phyloP scores from a whole-genome alignment of 2,113 vertebrate species.

The Daboia siamensis region DNA sequence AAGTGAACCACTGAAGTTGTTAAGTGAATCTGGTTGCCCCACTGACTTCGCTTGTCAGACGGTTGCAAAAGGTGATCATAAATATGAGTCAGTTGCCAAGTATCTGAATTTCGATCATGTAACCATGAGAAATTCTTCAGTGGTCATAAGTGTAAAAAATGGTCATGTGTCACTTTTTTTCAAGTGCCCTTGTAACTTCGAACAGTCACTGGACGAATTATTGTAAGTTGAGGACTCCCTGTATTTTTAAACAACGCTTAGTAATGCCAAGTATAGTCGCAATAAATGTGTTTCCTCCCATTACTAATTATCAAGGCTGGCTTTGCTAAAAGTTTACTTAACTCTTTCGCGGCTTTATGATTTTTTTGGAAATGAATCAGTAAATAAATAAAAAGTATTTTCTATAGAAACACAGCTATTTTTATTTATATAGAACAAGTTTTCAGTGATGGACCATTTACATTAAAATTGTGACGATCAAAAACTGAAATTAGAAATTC shows the following conservation, averaged over 20 bases:
- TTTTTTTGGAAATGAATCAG: background rate
- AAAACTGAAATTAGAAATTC: slow-evolving; percentile 61
- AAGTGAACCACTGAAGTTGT: background rate
- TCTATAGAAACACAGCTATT: slow-evolving; percentile 35
- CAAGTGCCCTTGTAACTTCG: background rate
- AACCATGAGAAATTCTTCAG: background rate
- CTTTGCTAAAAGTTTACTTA: background rate
- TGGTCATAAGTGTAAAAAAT: background rate
- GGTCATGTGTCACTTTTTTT: background rate
- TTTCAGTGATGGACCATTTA: slow-evolving; percentile 50
- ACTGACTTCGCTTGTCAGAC: background rate
- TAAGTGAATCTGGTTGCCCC: background rate
- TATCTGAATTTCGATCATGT: background rate
- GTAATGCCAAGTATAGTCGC: background rate
- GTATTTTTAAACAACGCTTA: background rate
- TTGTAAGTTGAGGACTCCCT: background rate
- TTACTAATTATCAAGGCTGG: background rate
- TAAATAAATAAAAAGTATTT: slow-evolving; percentile 10
- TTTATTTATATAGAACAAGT: slow-evolving; percentile 50
- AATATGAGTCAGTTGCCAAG: background rate
- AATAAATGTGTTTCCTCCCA: background rate
- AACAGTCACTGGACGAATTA: background rate
- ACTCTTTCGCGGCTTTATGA: background rate
- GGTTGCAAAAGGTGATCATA: background rate
- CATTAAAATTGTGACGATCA: slow-evolving; percentile 56